phyloP scores from a whole-genome alignment of 2,888 invertebrate genomes.

The Phania funesta region DNA sequence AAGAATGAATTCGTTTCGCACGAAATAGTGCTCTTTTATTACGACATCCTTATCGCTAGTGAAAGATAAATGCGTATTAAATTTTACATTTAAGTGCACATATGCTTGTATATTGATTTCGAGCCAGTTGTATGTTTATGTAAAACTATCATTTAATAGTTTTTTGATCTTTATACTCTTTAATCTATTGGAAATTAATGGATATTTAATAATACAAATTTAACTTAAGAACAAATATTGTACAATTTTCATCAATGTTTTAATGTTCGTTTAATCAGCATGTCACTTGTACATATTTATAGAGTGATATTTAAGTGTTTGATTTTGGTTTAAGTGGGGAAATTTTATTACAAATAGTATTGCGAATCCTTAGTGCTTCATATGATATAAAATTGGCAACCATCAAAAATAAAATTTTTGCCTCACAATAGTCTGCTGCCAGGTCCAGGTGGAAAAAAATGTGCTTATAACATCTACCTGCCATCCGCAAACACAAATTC shows the following conservation, averaged over 20 bases:
- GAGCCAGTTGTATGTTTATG: slow-evolving; percentile 7
- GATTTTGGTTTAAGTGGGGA: no score
- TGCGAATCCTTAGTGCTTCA: no score
- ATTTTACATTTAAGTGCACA: neutral
- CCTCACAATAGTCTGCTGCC: no score
- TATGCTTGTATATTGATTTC: neutral
- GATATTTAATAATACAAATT: slow-evolving; percentile 17
- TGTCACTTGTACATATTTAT: neutral
- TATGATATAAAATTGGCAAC: no score
- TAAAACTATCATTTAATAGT: slow-evolving; percentile 25
- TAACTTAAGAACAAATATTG: neutral
- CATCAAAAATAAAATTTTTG: no score
- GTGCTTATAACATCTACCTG: no score
- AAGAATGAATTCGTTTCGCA: no score
- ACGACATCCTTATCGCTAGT: neutral
- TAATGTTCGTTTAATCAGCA: slow-evolving; percentile 7
- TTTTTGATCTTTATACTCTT: slow-evolving; percentile 30
- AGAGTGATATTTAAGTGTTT: neutral
- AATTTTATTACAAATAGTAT: no score
- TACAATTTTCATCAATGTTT: slow-evolving; percentile 30
- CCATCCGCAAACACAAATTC: no score
- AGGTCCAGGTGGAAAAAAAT: no score
- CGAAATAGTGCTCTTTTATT: neutral
- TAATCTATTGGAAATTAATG: slow-evolving; percentile 37
- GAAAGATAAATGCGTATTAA: neutral